phyloP scores from a whole-genome alignment of 2,888 invertebrate species.

The Atrina japonica region DNA sequence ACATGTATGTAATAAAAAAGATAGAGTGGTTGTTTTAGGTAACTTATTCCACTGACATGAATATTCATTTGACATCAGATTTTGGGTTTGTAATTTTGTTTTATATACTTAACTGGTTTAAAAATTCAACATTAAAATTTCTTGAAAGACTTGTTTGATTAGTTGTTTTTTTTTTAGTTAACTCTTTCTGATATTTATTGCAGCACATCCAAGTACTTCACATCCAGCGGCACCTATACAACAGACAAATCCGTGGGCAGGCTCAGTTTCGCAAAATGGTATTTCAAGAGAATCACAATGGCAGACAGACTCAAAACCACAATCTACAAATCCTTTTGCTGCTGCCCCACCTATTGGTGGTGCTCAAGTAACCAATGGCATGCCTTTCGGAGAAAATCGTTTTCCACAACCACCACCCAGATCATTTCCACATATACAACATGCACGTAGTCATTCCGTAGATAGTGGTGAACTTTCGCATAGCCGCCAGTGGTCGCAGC shows the following conservation, averaged over 20 bases:
- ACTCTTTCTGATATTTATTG: not conserved
- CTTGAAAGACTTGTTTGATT: too few species aligned
- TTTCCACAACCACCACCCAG: constrained; percentile 42
- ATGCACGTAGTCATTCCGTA: constrained; percentile 77
- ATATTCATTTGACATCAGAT: too few species aligned
- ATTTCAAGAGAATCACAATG: constrained; percentile 22
- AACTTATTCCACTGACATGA: too few species aligned
- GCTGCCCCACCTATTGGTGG: constrained; percentile 36
- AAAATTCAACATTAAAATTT: too few species aligned
- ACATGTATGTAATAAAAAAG: too few species aligned
- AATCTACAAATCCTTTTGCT: constrained; percentile 63
- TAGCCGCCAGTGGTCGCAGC: constrained; percentile 47
- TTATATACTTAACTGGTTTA: too few species aligned
- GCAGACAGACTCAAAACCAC: constrained; percentile 43
- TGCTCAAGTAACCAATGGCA: constrained; percentile 44
- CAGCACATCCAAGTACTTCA: constrained; percentile 28
- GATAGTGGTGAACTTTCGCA: constrained; percentile 70
- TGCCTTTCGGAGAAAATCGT: constrained; percentile 22
- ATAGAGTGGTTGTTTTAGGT: too few species aligned
- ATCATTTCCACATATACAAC: constrained; percentile 50
- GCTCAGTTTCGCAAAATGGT: constrained; percentile 26
- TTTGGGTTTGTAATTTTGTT: too few species aligned
- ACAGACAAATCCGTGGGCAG: constrained; percentile 73
- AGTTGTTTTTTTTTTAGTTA: too few species aligned
- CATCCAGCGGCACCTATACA: constrained; percentile 56